Conservation (phyloP, 2,797 vertebrate species). For the Todus mexicanus region DNA sequence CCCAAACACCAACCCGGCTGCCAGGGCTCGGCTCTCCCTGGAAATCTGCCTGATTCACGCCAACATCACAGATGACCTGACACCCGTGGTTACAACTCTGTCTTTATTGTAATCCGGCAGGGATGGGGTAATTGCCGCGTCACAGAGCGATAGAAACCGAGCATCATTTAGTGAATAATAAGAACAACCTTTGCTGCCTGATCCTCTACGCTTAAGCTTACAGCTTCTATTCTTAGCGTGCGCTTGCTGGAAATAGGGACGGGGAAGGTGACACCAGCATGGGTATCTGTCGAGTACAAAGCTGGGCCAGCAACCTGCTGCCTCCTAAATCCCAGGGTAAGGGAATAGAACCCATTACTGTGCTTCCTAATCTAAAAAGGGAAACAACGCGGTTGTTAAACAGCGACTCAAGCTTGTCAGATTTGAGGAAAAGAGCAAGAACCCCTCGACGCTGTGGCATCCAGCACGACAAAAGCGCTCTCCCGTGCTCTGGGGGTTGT, state of each 20-base stretch:
- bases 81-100: neutral
- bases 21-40: rapidly evolving
- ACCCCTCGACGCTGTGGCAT: neutral
- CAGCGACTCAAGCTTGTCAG: neutral
- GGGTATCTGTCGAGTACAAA: neutral
- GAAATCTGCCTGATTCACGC: neutral
- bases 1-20: neutral
- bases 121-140: neutral
- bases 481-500: neutral
- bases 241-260: neutral
- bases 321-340: neutral
- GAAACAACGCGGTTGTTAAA: neutral
- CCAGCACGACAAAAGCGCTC: neutral
- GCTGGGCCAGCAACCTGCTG: neutral
- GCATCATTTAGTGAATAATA: neutral
- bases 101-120: neutral
- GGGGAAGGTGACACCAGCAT: neutral
- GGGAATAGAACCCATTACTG: neutral
- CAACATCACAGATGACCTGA: rapidly evolving
- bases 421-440: neutral
- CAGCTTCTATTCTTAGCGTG: neutral
- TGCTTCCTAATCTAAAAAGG: neutral
- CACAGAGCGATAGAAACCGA: neutral
- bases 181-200: neutral
- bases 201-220: neutral